A percentile compares a stretch with the other conserved stretches of the same genome.
phyloP scores from a whole-genome alignment of 1,140 invertebrate genomes.

The Drosophila azteca region DNA sequence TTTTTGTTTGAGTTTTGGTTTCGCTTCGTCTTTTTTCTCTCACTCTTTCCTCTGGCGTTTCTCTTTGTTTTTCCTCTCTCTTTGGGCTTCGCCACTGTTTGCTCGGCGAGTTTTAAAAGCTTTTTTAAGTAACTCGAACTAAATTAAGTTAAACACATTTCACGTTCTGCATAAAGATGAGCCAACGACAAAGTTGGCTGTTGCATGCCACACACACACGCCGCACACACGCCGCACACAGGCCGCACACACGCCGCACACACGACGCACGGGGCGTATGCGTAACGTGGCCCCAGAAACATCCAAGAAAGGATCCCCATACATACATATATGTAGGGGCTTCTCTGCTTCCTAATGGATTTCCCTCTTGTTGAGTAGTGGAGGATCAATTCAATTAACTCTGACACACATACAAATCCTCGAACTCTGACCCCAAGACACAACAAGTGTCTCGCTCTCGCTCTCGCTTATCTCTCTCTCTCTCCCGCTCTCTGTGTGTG shows the following conservation, averaged over 20 bases:
- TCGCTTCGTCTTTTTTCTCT: slow-evolving; percentile 2
- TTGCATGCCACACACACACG: slow-evolving; percentile 16
- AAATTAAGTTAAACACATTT: slow-evolving; percentile 78
- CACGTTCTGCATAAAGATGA: slow-evolving; percentile 36
- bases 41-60: slow-evolving; percentile 25
- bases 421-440: slow-evolving; percentile 27
- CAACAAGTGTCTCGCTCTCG: slow-evolving; percentile 10
- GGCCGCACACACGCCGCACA: too few species aligned
- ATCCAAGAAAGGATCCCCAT: slow-evolving; percentile 2
- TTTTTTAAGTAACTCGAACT: slow-evolving; percentile 80
- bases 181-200: background rate
- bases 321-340: too few species aligned
- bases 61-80: slow-evolving; percentile 36
- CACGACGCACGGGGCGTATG: background rate
- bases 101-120: slow-evolving; percentile 70
- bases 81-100: slow-evolving; percentile 34
- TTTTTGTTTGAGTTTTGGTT: slow-evolving; percentile 24
- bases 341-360: slow-evolving; percentile 25
- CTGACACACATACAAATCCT: slow-evolving; percentile 32
- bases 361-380: background rate
- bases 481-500: too few species aligned
- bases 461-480: too few species aligned
- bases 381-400: slow-evolving; percentile 46
- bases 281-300: slow-evolving; percentile 9
- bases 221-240: too few species aligned